Evolutionary conservation across 2,797 vertebrate genomes (phyloP).

Genomic region (Leptatherina wallacei): DNA sequence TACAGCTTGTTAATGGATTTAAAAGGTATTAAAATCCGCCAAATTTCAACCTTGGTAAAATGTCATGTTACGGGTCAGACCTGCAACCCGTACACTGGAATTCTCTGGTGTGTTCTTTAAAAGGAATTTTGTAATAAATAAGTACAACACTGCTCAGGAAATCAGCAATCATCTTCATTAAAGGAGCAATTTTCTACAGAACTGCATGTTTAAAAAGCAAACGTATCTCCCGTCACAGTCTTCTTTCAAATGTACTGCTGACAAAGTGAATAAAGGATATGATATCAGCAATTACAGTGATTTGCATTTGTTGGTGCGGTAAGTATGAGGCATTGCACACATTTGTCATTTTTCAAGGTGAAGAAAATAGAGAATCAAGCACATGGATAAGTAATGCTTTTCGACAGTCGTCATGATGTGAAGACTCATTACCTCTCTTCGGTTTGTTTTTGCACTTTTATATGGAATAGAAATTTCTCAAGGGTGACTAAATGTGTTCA

Average conservation of each 20-base stretch:
- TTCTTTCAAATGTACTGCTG: too few species aligned
- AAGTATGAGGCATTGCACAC: background rate
- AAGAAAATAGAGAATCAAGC: background rate
- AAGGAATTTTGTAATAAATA: background rate
- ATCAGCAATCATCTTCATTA: background rate
- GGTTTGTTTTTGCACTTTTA: slow-evolving; percentile 5
- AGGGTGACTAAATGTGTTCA: background rate
- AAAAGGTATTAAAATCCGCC: too few species aligned
- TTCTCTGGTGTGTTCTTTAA: background rate
- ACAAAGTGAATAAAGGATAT: too few species aligned
- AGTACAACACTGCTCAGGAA: background rate
- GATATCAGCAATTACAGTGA: too few species aligned
- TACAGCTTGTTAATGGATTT: too few species aligned
- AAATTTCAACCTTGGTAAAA: too few species aligned
- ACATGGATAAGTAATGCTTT: slow-evolving; percentile 1
- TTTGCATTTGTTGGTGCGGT: too few species aligned
- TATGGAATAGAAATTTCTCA: background rate
- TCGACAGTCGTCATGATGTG: background rate
- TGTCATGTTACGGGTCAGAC: too few species aligned
- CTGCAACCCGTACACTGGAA: too few species aligned
- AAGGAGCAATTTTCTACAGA: background rate
- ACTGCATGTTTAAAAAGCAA: background rate
- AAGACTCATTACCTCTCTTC: background rate
- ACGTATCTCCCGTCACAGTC: too few species aligned
- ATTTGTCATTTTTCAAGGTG: background rate